Evolutionary conservation across 2,888 invertebrate genomes (phyloP).

Genomic region (Aphodius sticticus): DNA sequence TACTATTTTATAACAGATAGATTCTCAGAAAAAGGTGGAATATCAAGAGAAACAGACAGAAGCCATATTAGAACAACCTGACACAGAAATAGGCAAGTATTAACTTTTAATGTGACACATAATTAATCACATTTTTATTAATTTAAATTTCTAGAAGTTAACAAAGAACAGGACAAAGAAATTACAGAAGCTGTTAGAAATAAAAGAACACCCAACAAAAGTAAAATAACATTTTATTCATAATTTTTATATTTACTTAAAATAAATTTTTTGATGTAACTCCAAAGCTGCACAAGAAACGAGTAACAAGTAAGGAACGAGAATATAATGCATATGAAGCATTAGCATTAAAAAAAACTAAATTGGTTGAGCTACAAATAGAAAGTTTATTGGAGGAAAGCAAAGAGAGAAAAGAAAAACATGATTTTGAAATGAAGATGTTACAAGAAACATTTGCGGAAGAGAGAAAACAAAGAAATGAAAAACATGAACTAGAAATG

Average conservation of each 20-base stretch:
- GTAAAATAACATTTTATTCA: neutral
- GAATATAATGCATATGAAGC: neutral
- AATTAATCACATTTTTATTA: constrained; percentile 11
- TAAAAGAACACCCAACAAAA: constrained; percentile 13
- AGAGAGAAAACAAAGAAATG: neutral
- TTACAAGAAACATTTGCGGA: neutral
- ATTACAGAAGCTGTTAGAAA: neutral
- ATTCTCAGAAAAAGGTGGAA: neutral
- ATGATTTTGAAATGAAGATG: neutral
- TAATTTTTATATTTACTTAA: neutral
- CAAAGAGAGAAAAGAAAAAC: neutral
- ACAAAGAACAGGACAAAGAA: neutral
- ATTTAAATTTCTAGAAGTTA: constrained; percentile 17
- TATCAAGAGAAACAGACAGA: neutral
- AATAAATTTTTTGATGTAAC: neutral
- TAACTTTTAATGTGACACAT: neutral
- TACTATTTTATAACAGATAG: too few relatives aligned
- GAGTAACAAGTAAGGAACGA: neutral
- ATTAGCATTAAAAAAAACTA: neutral
- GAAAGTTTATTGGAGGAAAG: too few relatives aligned
- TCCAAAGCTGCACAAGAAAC: neutral
- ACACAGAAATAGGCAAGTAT: neutral
- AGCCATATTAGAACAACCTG: neutral
- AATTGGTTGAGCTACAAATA: neutral
- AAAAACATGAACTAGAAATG: neutral